phyloP scores from a whole-genome alignment of 2,888 invertebrate genomes.

The Panopea generosa region DNA sequence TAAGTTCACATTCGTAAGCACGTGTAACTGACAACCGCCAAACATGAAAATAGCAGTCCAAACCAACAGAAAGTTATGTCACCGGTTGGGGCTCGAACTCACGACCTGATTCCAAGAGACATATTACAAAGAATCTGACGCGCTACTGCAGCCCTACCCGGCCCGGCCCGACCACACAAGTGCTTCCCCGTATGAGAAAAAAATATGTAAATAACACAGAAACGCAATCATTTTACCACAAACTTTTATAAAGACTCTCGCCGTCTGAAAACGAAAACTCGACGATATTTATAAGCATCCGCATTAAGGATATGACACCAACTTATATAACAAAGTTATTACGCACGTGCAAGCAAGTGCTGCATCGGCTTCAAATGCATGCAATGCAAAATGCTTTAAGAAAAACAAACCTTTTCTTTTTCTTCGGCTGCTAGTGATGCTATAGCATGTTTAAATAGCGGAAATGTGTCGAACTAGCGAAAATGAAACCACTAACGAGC shows the following conservation, averaged over 20 bases:
- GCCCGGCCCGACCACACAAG: too few relatives aligned
- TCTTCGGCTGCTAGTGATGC: neutral
- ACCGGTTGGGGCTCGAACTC: too few relatives aligned
- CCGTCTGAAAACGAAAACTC: conserved; percentile 1
- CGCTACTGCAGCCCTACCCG: too few relatives aligned
- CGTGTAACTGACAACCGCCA: too few relatives aligned
- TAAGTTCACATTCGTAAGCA: too few relatives aligned
- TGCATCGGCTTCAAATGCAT: neutral
- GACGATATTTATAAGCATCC: neutral
- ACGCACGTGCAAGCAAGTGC: neutral
- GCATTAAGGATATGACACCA: neutral
- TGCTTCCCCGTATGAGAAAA: neutral
- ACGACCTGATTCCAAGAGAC: too few relatives aligned
- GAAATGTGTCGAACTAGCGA: neutral
- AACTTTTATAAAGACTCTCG: neutral
- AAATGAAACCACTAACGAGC: too few relatives aligned
- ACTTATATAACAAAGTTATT: neutral
- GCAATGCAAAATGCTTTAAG: neutral
- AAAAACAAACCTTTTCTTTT: conserved; percentile 3
- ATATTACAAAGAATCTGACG: too few relatives aligned
- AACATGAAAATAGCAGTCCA: too few relatives aligned
- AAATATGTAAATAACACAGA: conserved; percentile 1
- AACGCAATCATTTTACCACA: neutral
- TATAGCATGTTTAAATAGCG: neutral
- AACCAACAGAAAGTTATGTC: too few relatives aligned